A percentile compares a stretch with the other conserved stretches of the same genome.
These are phyloP conservation scores for Physeter macrocephalus DNA, from an alignment of 2,113 vertebrate species.

Conservation along the genomic window DNA sequence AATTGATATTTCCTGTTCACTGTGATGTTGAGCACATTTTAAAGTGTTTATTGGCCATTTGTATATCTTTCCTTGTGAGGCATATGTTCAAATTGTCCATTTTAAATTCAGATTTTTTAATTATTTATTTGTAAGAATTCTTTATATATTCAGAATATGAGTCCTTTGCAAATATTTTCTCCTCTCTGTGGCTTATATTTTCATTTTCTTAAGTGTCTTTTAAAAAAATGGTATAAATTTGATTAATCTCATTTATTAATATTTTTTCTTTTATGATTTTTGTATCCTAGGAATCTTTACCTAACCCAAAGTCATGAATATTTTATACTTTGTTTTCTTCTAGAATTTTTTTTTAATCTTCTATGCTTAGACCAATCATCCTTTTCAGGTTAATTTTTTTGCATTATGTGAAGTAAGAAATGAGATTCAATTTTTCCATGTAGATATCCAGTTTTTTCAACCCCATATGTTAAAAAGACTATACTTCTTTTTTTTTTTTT, in stretches of 20 bases:
- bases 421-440: neutral
- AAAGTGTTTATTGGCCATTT: neutral
- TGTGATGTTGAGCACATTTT: neutral
- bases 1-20: neutral
- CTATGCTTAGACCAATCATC: neutral
- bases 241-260: neutral
- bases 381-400: neutral
- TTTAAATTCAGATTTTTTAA: neutral
- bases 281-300: neutral
- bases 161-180: neutral
- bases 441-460: neutral
- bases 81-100: neutral
- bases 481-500: no score
- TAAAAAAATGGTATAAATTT: neutral
- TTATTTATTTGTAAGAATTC: neutral
- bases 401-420: neutral
- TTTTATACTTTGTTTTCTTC: neutral
- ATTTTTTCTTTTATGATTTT: slow-evolving; percentile 23
- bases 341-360: neutral
- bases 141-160: neutral
- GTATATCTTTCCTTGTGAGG: neutral
- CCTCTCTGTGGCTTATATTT: neutral
- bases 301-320: neutral
- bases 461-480: neutral
- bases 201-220: slow-evolving; percentile 2